A percentile compares a stretch with the other conserved stretches of the same genome.
phyloP scores from a whole-genome alignment of 1,140 invertebrate species.

The Centruroides sculpturatus region DNA sequence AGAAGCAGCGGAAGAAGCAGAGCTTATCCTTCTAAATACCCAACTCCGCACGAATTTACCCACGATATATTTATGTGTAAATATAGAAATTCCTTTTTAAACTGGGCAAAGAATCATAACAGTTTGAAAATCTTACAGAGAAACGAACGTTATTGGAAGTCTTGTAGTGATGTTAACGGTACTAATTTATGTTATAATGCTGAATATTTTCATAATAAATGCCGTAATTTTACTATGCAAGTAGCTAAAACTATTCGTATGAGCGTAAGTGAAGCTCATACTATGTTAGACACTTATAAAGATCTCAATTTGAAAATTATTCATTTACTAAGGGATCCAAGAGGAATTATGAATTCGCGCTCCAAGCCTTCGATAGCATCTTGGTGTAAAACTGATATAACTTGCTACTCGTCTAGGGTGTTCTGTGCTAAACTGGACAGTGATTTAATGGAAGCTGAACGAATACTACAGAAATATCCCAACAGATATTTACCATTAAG shows the following conservation, averaged over 20 bases:
- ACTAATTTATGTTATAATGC: conserved; percentile 12
- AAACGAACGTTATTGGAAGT: conserved; percentile 11
- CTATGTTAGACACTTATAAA: conserved; percentile 4
- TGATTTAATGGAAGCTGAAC: conserved; percentile 6
- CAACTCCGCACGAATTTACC: conserved; percentile 5
- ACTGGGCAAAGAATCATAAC: conserved; percentile 13
- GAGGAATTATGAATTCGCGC: conserved; percentile 18
- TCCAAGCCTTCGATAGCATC: conserved; percentile 12
- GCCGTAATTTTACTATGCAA: conserved; percentile 8
- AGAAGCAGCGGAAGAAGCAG: conserved; percentile 2
- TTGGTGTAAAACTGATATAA: conserved; percentile 12
- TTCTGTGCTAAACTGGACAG: conserved; percentile 7
- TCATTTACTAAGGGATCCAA: conserved; percentile 17
- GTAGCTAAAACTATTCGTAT: conserved; percentile 14
- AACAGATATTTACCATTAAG: conserved; percentile 7
- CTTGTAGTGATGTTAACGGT: conserved; percentile 7
- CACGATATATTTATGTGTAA: conserved; percentile 12
- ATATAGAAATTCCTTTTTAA: conserved; percentile 10
- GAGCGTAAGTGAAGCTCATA: conserved; percentile 4
- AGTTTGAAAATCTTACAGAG: conserved; percentile 10
- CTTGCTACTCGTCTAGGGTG: conserved; percentile 7
- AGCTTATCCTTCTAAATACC: background rate
- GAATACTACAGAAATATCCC: conserved; percentile 6
- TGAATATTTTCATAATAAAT: conserved; percentile 7
- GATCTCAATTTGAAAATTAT: conserved; percentile 16